Conservation (phyloP, 2,113 vertebrate genomes). For the Sylvietta virens region DNA sequence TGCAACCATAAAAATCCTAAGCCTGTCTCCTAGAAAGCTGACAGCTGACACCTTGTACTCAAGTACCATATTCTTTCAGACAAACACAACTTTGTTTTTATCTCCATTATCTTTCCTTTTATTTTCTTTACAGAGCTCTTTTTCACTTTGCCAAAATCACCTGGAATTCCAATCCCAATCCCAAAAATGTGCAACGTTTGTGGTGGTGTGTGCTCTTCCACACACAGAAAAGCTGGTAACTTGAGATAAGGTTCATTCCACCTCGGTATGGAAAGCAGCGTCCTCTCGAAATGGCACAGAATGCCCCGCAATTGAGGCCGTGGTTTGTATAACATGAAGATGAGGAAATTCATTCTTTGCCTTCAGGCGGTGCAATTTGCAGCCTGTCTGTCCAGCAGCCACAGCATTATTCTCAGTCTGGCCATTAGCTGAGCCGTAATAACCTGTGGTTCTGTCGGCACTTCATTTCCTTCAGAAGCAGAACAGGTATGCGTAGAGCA, state of each 20-base stretch:
- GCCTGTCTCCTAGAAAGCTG: background rate
- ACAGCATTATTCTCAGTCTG: background rate
- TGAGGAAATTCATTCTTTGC: background rate
- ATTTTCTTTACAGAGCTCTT: background rate
- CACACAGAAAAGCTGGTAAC: background rate
- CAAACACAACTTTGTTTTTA: background rate
- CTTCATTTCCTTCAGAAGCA: background rate
- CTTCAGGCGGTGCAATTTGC: constrained; percentile 6
- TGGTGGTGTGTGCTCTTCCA: background rate
- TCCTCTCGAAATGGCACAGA: background rate
- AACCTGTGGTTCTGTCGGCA: background rate
- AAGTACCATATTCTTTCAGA: background rate
- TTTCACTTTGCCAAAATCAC: background rate
- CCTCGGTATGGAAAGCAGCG: background rate
- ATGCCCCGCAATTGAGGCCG: background rate
- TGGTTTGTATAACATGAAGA: background rate
- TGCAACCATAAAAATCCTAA: background rate
- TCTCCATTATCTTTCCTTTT: background rate
- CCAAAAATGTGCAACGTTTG: background rate
- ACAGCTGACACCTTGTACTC: background rate
- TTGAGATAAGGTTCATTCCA: background rate
- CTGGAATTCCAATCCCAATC: background rate
- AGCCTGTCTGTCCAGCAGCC: background rate
- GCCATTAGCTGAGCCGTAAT: background rate
- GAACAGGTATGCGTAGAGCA: background rate